Conservation (phyloP, 2,888 invertebrate genomes). For the Epiblema foenella region DNA sequence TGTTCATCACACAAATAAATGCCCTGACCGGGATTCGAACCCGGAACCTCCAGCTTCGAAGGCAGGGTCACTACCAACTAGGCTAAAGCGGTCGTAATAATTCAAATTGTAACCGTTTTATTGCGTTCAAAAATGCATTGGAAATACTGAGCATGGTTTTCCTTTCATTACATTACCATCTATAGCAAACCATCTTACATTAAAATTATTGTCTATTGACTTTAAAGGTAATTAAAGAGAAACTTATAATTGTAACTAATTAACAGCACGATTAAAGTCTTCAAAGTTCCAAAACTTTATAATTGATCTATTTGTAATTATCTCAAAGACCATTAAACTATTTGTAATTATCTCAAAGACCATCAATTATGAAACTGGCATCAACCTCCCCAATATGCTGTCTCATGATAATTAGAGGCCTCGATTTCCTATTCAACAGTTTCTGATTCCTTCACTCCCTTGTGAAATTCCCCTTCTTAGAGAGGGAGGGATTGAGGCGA, state of each 20-base stretch:
- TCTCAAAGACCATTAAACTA: conserved; percentile 19
- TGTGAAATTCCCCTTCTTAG: background rate
- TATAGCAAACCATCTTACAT: too few relatives aligned
- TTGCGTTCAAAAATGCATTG: too few relatives aligned
- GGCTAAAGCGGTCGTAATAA: too few relatives aligned
- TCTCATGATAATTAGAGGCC: conserved; percentile 33
- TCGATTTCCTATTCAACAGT: conserved; percentile 14
- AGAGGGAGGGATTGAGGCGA: background rate
- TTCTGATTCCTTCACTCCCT: background rate
- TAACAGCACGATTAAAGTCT: conserved; percentile 10
- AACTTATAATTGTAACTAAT: conserved; percentile 10
- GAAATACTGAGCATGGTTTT: too few relatives aligned
- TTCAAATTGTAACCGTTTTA: too few relatives aligned
- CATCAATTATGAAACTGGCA: conserved; percentile 16
- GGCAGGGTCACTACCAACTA: too few relatives aligned
- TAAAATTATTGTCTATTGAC: too few relatives aligned
- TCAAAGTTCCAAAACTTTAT: conserved; percentile 6
- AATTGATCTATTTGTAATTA: conserved; percentile 9
- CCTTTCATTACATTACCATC: too few relatives aligned
- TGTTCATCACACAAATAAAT: too few relatives aligned
- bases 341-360: conserved; percentile 12
- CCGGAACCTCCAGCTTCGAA: too few relatives aligned
- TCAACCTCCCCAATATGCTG: conserved; percentile 7
- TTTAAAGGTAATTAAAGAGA: too few relatives aligned
- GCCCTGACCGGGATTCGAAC: too few relatives aligned